Evolutionary conservation across 2,797 vertebrate species (phyloP).

Genomic region (Hipposideros larvatus): DNA sequence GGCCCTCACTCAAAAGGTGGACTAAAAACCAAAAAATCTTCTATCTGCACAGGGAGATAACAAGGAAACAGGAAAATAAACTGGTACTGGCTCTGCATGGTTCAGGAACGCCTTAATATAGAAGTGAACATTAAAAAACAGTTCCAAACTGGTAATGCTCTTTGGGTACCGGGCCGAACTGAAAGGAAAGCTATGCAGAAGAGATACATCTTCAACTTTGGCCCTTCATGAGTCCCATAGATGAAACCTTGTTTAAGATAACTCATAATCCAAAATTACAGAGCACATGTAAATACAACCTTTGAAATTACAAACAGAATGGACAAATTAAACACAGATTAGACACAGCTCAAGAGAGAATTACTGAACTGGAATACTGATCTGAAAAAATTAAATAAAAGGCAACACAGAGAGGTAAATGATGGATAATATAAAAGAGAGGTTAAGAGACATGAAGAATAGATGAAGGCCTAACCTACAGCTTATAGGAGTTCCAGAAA

Average conservation of each 20-base stretch:
- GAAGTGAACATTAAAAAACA: slow-evolving; percentile 26
- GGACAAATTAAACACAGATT: slow-evolving; percentile 44
- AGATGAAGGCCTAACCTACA: neutral
- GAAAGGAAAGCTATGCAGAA: neutral
- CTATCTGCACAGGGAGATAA: neutral
- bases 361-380: neutral
- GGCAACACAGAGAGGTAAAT: neutral
- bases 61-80: neutral
- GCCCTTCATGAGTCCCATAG: neutral
- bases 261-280: neutral
- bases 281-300: neutral
- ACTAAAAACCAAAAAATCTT: neutral
- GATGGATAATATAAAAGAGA: neutral
- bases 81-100: neutral
- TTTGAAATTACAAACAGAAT: slow-evolving; percentile 37
- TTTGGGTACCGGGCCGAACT: neutral
- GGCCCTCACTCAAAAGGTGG: neutral
- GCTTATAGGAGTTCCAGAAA: neutral
- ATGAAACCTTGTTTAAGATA: slow-evolving; percentile 2
- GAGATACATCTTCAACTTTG: neutral
- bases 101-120: neutral
- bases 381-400: slow-evolving; percentile 42
- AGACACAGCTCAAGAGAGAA: neutral
- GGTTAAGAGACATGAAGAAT: neutral
- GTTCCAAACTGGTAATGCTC: neutral